Conservation (phyloP, 2,113 vertebrate species). For the Tautogolabrus adspersus region DNA sequence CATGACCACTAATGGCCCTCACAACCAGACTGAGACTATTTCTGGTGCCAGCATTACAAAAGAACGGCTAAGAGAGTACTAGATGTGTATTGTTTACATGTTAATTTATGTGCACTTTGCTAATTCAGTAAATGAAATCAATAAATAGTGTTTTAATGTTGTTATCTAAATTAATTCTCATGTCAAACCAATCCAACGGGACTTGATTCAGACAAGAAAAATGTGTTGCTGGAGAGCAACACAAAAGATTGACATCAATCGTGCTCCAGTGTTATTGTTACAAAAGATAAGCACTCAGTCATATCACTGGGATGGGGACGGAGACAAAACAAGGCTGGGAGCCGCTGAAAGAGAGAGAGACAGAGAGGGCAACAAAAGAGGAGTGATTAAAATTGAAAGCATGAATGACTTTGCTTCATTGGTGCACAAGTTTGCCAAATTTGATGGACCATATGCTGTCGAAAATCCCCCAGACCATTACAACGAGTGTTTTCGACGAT, state of each 20-base stretch:
- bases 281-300: background rate
- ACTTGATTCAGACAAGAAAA: background rate
- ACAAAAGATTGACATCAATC: background rate
- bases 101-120: too few species aligned
- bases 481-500: constrained; percentile 48
- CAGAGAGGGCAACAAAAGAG: background rate
- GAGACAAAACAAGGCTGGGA: constrained; percentile 13
- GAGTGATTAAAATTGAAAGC: constrained; percentile 55
- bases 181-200: background rate
- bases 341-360: background rate
- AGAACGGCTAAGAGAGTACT: too few species aligned
- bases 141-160: background rate
- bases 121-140: too few species aligned
- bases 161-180: background rate
- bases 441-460: constrained; percentile 58
- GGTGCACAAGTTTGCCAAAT: constrained; percentile 54
- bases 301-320: background rate
- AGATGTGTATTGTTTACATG: too few species aligned
- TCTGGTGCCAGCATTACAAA: too few species aligned
- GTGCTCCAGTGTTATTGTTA: background rate
- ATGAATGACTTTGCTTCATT: constrained; percentile 42
- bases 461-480: constrained; percentile 52
- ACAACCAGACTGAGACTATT: too few species aligned
- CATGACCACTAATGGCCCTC: too few species aligned
- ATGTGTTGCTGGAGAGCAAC: background rate